Conservation (phyloP, 2,888 invertebrate species). For the Ectobius pallidus region DNA sequence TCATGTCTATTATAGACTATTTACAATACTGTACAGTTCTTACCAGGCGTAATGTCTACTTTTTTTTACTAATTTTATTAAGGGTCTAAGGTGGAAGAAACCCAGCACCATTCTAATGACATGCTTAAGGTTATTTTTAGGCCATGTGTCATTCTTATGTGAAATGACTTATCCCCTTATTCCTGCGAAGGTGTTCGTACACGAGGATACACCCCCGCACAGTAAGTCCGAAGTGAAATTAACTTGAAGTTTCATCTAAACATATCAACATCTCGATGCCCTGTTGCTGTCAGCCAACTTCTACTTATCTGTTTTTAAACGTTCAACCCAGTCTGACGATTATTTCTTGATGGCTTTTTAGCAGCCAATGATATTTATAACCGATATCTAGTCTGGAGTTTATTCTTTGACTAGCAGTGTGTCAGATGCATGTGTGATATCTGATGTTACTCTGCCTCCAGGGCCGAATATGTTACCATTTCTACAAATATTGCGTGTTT, state of each 20-base stretch:
- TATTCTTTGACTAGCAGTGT: not conserved
- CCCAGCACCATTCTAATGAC: too few species aligned
- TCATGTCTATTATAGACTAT: too few species aligned
- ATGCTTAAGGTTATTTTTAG: too few species aligned
- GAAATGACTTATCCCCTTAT: too few species aligned
- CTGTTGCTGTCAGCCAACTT: not conserved
- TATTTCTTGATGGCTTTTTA: constrained; percentile 10
- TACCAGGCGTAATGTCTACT: too few species aligned
- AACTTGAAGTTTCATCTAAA: constrained; percentile 15
- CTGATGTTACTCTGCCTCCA: not conserved
- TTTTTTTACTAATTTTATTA: too few species aligned
- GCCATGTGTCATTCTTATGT: too few species aligned
- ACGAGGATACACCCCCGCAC: not conserved
- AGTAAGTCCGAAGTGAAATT: not conserved
- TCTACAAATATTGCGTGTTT: not conserved
- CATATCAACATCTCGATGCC: constrained; percentile 17
- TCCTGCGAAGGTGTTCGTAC: too few species aligned
- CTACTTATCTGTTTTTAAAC: not conserved
- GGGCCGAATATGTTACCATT: constrained; percentile 2
- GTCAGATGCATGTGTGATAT: not conserved
- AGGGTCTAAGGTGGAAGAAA: too few species aligned
- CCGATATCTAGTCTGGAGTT: constrained; percentile 4
- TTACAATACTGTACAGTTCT: too few species aligned
- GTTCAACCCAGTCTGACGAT: not conserved
- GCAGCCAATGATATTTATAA: constrained; percentile 12